Percentiles rank a stretch among this genome's conserved stretches.
phyloP scores from a whole-genome alignment of 1,140 invertebrate genomes.

The Microplitis mediator region DNA sequence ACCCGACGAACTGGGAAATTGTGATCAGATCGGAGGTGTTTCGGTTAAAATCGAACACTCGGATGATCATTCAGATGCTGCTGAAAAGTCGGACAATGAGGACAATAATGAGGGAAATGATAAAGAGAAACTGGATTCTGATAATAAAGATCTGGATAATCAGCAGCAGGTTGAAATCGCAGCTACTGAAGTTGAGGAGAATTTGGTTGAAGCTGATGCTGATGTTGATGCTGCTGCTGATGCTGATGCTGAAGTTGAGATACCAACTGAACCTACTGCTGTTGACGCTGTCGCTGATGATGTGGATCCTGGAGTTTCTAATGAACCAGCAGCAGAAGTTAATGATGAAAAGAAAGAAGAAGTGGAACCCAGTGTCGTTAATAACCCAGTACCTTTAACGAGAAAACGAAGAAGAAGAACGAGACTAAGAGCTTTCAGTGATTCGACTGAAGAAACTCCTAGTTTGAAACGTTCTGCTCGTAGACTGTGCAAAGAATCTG shows the following conservation, averaged over 20 bases:
- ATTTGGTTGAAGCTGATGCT: too few species aligned
- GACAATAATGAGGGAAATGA: conserved; percentile 31
- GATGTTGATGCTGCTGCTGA: too few species aligned
- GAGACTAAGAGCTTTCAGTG: conserved; percentile 45
- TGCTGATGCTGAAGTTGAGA: too few species aligned
- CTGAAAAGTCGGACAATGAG: conserved; percentile 49
- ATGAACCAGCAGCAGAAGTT: conserved; percentile 8
- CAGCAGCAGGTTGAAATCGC: too few species aligned
- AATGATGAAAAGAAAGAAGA: conserved; percentile 26
- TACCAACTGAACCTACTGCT: neutral
- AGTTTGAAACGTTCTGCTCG: conserved; percentile 60
- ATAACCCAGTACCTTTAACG: conserved; percentile 35
- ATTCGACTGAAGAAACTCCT: conserved; percentile 48
- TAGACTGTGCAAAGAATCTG: conserved; percentile 55
- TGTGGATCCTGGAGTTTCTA: neutral
- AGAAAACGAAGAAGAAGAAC: conserved; percentile 49
- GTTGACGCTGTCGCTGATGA: conserved; percentile 8
- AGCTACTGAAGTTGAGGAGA: too few species aligned
- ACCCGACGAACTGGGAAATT: conserved; percentile 54
- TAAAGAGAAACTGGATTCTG: conserved; percentile 23
- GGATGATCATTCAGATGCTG: conserved; percentile 47
- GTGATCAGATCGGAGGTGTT: conserved; percentile 55
- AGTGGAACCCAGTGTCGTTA: neutral
- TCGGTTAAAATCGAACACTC: conserved; percentile 57
- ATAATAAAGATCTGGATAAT: conserved; percentile 15